A percentile compares a stretch with the other conserved stretches of the same genome.
These are phyloP conservation scores for Entomobrya proxima DNA, from an alignment of 2,888 invertebrate genomes.

Conservation along the genomic window DNA sequence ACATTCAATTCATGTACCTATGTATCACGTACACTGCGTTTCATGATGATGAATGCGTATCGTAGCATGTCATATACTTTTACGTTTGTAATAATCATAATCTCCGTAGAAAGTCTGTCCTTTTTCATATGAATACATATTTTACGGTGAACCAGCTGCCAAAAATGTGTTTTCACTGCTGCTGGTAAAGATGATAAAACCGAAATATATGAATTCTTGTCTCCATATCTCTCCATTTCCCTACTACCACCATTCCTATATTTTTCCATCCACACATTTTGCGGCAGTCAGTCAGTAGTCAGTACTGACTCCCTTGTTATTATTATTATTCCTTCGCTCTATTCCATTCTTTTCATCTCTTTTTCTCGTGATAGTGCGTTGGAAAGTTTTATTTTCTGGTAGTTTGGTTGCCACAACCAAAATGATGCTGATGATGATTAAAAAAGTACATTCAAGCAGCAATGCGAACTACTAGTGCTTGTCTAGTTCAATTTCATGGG, in stretches of 20 bases:
- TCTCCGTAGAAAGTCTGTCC: constrained; percentile 36
- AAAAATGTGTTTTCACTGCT: constrained; percentile 49
- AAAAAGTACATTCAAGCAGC: background rate
- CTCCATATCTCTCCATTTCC: background rate
- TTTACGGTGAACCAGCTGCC: constrained; percentile 48
- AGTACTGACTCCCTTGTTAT: too few species aligned
- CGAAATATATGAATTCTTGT: background rate
- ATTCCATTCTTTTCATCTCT: background rate
- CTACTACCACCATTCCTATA: too few species aligned
- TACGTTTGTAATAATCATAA: constrained; percentile 25
- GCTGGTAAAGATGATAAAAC: constrained; percentile 22
- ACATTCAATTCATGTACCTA: background rate
- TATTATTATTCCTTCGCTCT: too few species aligned
- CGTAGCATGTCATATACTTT: background rate
- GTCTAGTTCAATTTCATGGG: background rate
- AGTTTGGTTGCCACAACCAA: background rate
- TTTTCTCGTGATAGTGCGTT: background rate
- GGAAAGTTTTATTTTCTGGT: background rate
- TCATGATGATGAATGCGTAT: constrained; percentile 19
- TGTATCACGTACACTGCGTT: background rate
- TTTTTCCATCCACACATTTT: background rate
- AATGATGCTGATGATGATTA: background rate
- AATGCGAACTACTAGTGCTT: background rate
- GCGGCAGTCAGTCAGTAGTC: background rate
- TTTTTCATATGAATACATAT: constrained; percentile 28